Conservation (phyloP, 2,888 invertebrate genomes). For the Parnassius smintheus region DNA sequence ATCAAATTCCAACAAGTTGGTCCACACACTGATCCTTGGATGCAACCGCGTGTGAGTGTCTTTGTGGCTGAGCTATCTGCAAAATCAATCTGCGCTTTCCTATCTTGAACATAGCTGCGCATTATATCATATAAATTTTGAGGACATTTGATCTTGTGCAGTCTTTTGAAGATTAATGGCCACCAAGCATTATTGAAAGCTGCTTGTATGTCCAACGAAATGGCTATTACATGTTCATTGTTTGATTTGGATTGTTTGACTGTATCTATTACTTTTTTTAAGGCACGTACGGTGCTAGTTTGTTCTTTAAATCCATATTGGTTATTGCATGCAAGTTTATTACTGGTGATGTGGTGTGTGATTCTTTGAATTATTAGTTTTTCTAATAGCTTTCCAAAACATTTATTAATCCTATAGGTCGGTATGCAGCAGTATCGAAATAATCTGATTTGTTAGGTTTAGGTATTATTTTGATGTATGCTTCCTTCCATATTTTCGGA, state of each 20-base stretch:
- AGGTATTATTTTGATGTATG: constrained; percentile 32
- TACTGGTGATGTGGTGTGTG: background rate
- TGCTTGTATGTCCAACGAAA: too few relatives aligned
- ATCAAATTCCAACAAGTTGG: too few relatives aligned
- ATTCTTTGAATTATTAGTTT: too few relatives aligned
- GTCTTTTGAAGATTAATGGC: background rate
- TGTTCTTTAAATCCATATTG: background rate
- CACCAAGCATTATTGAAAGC: background rate
- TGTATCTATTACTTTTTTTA: background rate
- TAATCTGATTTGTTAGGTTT: constrained; percentile 31
- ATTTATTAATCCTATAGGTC: constrained; percentile 35
- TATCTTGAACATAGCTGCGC: background rate
- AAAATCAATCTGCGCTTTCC: too few relatives aligned
- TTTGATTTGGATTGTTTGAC: background rate
- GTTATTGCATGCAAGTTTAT: background rate
- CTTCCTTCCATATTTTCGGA: constrained; percentile 31
- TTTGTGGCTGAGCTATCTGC: too few relatives aligned
- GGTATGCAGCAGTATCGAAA: constrained; percentile 19
- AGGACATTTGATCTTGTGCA: background rate
- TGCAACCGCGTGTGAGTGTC: background rate
- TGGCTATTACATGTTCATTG: background rate
- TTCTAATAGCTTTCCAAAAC: constrained; percentile 35
- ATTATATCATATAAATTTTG: background rate
- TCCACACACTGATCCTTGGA: background rate
- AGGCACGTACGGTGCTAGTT: background rate